Evolutionary conservation across 2,797 vertebrate genomes (phyloP), one percentile per base, ranked within the genome.

Genomic region (Serranus cabrilla): DNA sequence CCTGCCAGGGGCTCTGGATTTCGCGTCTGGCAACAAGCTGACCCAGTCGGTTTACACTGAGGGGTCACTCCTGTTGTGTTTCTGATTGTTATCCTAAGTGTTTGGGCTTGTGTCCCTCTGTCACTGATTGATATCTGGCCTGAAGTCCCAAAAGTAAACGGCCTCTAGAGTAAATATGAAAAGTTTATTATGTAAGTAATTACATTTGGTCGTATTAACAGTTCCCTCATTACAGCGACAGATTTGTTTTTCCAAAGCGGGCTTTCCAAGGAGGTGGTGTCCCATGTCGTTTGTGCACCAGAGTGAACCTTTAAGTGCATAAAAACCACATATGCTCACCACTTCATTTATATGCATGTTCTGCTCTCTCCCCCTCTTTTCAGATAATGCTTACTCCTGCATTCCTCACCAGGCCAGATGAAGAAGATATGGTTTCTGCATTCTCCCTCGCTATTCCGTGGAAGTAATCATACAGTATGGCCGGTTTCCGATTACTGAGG

Each of bases 51-150:
- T 93, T 92, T 90, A 90, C 82, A 71, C 83, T 71, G 56, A 70
- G 70, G 81, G 91, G 89, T 92, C 82, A 77, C 64, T 60, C 45
- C 57, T 91, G 89, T 91, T 93, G 85, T 89, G 87, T 79, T 92
- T 92, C 79, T 85, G 89, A 93, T 92, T 88, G 85, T 92, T 92
- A 91, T 92, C 89, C 75, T 71, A 65, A 83, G 74, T 85, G 84
- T 78, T 20, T 7, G 12, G 80, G 70, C 87, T 86, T 85, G 84
- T 66, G 74, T 85, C 84, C 47, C 63, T 66, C 64, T 73, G 78
- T 87, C 83, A 82, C 82, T 87, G 85, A 87, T 86, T 74, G 59
- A 83, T 86, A 89, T 91, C 88, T 68, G 54, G 56, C 77, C 74
- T 49, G 6, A 67, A 73, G 78, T 81, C 78, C 73, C 20, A 8